Conservation (phyloP, 2,797 vertebrate genomes). For the Valencia hispanica region DNA sequence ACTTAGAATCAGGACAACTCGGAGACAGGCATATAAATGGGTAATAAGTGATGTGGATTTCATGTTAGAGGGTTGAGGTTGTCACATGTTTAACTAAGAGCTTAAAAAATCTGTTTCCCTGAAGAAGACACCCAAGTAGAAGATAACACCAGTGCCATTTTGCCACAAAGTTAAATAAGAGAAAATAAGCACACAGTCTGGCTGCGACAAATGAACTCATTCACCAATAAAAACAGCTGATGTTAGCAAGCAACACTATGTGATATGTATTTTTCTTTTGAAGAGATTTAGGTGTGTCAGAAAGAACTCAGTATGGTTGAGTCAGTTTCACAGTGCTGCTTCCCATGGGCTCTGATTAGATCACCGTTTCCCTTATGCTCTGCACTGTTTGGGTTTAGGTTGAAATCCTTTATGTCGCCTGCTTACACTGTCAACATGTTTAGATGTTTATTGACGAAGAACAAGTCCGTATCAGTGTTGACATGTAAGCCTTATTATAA, state of each 20-base stretch:
- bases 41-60: neutral
- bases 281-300: conserved; percentile 5
- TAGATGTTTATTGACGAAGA: conserved; percentile 56
- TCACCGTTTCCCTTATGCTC: conserved; percentile 15
- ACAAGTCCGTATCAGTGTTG: conserved; percentile 54
- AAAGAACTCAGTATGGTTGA: conserved; percentile 13
- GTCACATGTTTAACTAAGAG: neutral
- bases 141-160: neutral
- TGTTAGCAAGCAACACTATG: neutral
- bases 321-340: conserved; percentile 18
- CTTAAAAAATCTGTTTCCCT: neutral
- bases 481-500: conserved; percentile 65
- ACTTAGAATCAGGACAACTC: neutral
- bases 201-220: neutral
- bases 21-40: neutral
- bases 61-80: conserved; percentile 1
- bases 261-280: conserved; percentile 18
- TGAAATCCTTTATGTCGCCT: conserved; percentile 54
- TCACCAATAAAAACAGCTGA: neutral
- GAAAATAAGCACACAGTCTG: neutral
- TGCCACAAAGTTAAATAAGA: neutral
- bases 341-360: conserved; percentile 54
- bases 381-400: conserved; percentile 65
- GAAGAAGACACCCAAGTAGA: neutral
- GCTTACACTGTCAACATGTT: conserved; percentile 71